A percentile compares a stretch with the other conserved stretches of the same genome.
phyloP scores from a whole-genome alignment of 2,888 invertebrate species.

The Gymnosoma rotundatum region DNA sequence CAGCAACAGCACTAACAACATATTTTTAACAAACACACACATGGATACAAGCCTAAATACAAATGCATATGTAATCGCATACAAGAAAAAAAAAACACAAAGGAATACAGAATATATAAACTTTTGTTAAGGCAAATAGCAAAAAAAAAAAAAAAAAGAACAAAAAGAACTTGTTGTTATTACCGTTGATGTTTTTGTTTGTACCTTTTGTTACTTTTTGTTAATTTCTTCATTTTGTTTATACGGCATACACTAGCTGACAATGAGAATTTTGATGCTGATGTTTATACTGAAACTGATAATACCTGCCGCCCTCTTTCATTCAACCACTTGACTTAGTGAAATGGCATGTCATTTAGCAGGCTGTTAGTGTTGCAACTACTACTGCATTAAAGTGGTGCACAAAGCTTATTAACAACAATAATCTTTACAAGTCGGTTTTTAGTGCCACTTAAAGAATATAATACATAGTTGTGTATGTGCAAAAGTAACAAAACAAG shows the following conservation, averaged over 20 bases:
- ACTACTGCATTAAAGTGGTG: not conserved
- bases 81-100: not conserved
- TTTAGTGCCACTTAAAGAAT: not conserved
- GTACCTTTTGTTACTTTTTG: slow-evolving; percentile 37
- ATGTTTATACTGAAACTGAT: slow-evolving; percentile 27
- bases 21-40: slow-evolving; percentile 1
- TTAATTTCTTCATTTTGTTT: slow-evolving; percentile 14
- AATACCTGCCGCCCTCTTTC: slow-evolving; percentile 21
- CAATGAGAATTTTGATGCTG: not conserved
- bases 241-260: slow-evolving; percentile 5
- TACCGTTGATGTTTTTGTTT: slow-evolving; percentile 6
- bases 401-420: slow-evolving; percentile 15
- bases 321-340: slow-evolving; percentile 42
- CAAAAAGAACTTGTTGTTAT: not conserved
- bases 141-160: not conserved
- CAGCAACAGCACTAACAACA: slow-evolving; percentile 45
- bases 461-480: not conserved
- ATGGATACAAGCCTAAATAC: not conserved
- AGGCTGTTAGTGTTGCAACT: not conserved
- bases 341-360: slow-evolving; percentile 25
- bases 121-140: slow-evolving; percentile 11
- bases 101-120: not conserved
- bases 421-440: slow-evolving; percentile 1
- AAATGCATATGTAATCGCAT: not conserved
- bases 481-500: not conserved